Percentiles rank a stretch among this genome's conserved stretches.
Evolutionary conservation across 2,113 vertebrate species (phyloP).

Genomic region (Lasiurus borealis): DNA sequence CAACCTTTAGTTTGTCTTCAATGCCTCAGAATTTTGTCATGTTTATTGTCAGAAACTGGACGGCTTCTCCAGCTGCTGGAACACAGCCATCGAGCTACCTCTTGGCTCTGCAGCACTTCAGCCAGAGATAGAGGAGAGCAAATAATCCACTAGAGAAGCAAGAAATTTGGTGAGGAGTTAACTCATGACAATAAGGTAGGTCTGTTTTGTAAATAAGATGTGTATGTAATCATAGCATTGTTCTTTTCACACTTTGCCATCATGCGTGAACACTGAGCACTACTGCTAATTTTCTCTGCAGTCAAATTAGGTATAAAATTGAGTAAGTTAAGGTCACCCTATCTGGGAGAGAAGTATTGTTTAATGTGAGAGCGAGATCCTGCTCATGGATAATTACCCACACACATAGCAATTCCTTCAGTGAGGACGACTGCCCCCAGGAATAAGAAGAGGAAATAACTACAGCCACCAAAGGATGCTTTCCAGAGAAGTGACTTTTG

Average conservation of each 20-base stretch:
- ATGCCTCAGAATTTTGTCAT: not conserved
- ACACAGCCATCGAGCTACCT: not conserved
- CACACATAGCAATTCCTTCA: not conserved
- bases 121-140: not conserved
- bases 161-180: not conserved
- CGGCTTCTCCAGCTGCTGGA: not conserved
- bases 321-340: slow-evolving; percentile 5
- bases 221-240: not conserved
- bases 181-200: not conserved
- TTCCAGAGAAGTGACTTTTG: not conserved
- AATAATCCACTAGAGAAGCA: not conserved
- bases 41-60: not conserved
- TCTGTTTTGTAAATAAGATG: not conserved
- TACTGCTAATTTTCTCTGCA: slow-evolving; percentile 1
- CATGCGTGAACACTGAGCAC: not conserved
- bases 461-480: not conserved
- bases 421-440: accelerated
- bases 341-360: not conserved
- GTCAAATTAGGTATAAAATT: slow-evolving; percentile 33
- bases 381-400: not conserved
- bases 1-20: not conserved
- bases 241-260: not conserved
- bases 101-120: not conserved
- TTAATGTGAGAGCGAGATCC: not conserved
- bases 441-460: not conserved